A percentile compares a stretch with the other conserved stretches of the same genome.
phyloP scores from a whole-genome alignment of 2,113 vertebrate species.

The Lasiurus cinereus region DNA sequence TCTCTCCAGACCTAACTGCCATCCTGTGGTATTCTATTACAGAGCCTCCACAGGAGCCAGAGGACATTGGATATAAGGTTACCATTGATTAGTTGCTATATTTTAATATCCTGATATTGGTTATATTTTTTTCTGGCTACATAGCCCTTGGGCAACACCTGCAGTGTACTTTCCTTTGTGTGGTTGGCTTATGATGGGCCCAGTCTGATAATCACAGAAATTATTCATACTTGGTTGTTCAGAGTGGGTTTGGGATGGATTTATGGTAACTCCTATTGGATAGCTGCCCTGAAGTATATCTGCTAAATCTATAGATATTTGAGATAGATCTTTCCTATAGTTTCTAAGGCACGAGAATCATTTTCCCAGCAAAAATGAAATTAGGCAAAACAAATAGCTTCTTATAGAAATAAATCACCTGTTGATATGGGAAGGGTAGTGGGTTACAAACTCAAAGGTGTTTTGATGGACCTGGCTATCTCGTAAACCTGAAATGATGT shows the following conservation, averaged over 20 bases:
- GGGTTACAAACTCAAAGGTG: neutral
- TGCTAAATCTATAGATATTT: neutral
- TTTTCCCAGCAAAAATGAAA: neutral
- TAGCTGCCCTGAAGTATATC: neutral
- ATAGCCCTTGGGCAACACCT: neutral
- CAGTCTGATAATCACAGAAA: neutral
- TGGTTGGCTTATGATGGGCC: neutral
- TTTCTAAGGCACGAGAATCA: neutral
- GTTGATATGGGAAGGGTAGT: neutral
- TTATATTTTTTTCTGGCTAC: neutral
- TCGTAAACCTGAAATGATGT: neutral
- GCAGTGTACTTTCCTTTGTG: neutral
- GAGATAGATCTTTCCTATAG: neutral
- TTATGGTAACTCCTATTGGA: neutral
- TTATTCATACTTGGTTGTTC: neutral
- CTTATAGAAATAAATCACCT: neutral
- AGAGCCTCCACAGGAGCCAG: neutral
- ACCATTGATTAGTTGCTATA: neutral
- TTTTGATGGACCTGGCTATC: neutral
- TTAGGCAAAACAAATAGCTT: neutral
- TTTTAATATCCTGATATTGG: slow-evolving; percentile 29
- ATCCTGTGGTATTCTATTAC: neutral
- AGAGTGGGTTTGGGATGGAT: neutral
- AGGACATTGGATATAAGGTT: neutral
- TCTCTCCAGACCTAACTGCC: neutral